Percentiles rank a stretch among this genome's conserved stretches.
phyloP scores from a whole-genome alignment of 2,113 vertebrate genomes.

The Synchiropus splendidus region DNA sequence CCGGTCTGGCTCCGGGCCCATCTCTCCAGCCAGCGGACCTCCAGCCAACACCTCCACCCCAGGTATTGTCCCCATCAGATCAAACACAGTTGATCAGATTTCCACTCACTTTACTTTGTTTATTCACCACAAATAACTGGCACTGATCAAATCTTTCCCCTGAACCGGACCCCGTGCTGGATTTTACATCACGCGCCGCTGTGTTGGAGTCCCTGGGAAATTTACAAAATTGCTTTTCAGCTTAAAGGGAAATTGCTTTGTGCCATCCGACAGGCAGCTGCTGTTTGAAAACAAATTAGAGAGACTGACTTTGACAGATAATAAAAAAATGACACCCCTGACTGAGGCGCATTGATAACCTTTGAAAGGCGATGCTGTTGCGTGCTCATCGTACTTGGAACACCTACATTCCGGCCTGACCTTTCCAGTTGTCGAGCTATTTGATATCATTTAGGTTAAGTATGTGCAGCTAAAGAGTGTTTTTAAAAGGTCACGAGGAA shows the following conservation, averaged over 20 bases:
- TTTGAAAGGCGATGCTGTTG: conserved; percentile 17
- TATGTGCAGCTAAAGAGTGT: conserved; percentile 44
- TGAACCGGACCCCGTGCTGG: conserved; percentile 7
- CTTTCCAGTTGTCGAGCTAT: conserved; percentile 34
- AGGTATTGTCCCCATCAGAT: conserved; percentile 60
- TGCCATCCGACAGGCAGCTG: conserved; percentile 24
- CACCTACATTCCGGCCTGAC: conserved; percentile 30
- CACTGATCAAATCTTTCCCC: conserved; percentile 14
- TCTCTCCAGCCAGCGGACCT: conserved; percentile 80
- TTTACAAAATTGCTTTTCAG: conserved; percentile 30
- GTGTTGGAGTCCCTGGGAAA: conserved; percentile 33
- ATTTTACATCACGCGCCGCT: conserved; percentile 12
- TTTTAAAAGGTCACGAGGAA: conserved; percentile 43
- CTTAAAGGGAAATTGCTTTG: conserved; percentile 40
- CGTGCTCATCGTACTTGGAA: too few relatives aligned
- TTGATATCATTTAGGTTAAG: conserved; percentile 42
- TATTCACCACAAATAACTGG: conserved; percentile 24
- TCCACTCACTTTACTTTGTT: conserved; percentile 14
- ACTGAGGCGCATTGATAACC: not conserved
- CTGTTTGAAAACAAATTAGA: conserved; percentile 27
- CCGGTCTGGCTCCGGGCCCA: conserved; percentile 78
- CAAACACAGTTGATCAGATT: conserved; percentile 9
- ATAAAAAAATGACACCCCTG: conserved; percentile 19
- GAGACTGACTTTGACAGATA: conserved; percentile 8
- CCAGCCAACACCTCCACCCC: conserved; percentile 60